Percentiles rank a stretch among this genome's conserved stretches.
phyloP scores from a whole-genome alignment of 1,140 invertebrate genomes.

The Megalopta genalis region DNA sequence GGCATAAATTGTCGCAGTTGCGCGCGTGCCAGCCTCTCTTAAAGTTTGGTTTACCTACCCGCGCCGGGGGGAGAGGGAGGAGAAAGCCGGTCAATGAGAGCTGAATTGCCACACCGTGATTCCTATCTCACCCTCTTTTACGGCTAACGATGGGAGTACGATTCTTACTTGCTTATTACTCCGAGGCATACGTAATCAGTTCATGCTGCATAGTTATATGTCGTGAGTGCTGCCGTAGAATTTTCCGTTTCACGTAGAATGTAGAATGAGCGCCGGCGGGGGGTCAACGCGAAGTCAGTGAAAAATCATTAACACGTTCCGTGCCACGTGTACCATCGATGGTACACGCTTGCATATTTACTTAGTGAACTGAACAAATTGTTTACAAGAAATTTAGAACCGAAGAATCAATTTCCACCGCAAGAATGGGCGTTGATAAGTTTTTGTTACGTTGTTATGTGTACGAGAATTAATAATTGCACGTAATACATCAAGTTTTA shows the following conservation, averaged over 20 bases:
- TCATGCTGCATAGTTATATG: background rate
- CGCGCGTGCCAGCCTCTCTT: slow-evolving; percentile 57
- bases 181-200: background rate
- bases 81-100: slow-evolving; percentile 55
- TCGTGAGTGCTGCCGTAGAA: background rate
- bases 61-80: background rate
- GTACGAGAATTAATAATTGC: too few relatives aligned
- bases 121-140: background rate
- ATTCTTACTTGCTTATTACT: background rate
- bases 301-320: too few relatives aligned
- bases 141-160: background rate
- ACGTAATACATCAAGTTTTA: too few relatives aligned
- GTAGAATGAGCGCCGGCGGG: too few relatives aligned
- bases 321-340: too few relatives aligned
- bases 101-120: slow-evolving; percentile 19
- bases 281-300: too few relatives aligned
- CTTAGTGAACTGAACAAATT: too few relatives aligned
- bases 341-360: too few relatives aligned
- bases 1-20: slow-evolving; percentile 68
- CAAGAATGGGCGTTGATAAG: too few relatives aligned
- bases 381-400: too few relatives aligned
- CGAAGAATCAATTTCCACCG: too few relatives aligned
- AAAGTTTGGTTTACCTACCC: slow-evolving; percentile 60
- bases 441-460: too few relatives aligned
- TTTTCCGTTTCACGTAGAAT: background rate